phyloP scores from a whole-genome alignment of 2,888 invertebrate species.

The Achlya flavicornis region DNA sequence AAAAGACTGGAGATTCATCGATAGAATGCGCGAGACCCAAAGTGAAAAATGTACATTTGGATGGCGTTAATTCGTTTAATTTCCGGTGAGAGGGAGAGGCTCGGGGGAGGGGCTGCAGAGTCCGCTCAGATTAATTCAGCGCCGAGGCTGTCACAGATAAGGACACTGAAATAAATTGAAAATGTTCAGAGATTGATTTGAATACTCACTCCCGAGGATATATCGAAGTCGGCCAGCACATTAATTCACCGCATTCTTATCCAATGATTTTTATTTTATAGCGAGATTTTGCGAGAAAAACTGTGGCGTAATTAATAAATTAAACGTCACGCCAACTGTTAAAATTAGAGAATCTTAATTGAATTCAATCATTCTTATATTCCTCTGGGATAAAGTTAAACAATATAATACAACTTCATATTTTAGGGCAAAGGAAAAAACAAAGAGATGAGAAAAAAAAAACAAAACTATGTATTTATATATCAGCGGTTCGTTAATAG shows the following conservation, averaged over 20 bases:
- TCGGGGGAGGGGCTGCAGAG: conserved; percentile 51
- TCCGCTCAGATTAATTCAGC: conserved; percentile 82
- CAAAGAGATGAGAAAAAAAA: background rate
- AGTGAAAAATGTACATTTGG: conserved; percentile 85
- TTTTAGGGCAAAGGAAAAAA: background rate
- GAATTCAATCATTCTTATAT: conserved; percentile 27
- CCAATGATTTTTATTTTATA: conserved; percentile 48
- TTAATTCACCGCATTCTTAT: conserved; percentile 64
- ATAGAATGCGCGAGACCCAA: conserved; percentile 78
- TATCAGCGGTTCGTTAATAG: conserved; percentile 55
- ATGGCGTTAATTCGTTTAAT: conserved; percentile 85
- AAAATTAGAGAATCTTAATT: conserved; percentile 52
- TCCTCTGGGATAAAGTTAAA: background rate
- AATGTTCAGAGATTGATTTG: conserved; percentile 84
- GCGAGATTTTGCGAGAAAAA: conserved; percentile 52
- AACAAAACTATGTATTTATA: conserved; percentile 29
- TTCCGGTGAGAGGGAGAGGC: conserved; percentile 76
- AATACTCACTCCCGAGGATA: conserved; percentile 78
- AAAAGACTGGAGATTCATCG: conserved; percentile 80
- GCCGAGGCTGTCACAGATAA: conserved; percentile 81
- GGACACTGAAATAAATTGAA: conserved; percentile 84
- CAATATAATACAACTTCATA: background rate
- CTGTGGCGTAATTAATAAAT: conserved; percentile 65
- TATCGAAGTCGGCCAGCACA: conserved; percentile 66
- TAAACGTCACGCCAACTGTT: conserved; percentile 42